Evolutionary conservation across 2,888 invertebrate genomes (phyloP), one percentile per base, ranked within the genome.

Genomic region (Tridacna crocea): DNA sequence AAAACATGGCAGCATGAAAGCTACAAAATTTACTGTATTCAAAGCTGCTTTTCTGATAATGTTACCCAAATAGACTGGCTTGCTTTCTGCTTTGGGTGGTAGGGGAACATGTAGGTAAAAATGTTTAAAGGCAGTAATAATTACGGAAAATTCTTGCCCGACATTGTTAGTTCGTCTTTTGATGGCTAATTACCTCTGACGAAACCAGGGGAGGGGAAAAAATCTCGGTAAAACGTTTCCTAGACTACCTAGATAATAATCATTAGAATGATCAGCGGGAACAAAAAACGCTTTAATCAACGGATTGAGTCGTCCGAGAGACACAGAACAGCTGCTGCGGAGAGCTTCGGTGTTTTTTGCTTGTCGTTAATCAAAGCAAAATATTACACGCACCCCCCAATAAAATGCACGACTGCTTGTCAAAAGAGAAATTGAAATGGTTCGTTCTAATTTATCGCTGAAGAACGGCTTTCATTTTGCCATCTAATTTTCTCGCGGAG

Each of bases 351-450:
- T 27, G 68, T 68, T 68, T 48, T 46, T 70, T 48, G 22, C 22
- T 22, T 24, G 63, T 74, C 60, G 46, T 27, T 74, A 74, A 74
- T 74, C 74, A 27, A 74, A 74, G 61, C 61, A 61, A 74, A 70
- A 60, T 74, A 60, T 60, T 63, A 74, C 74, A 74, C 61, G 74
- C 61, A 26, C 60, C n/a, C 61, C 15, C 61, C 46, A 74, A 74
- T 74, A 74, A 74, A 74, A 60, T 60, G 74, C 60, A 74, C 61
- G 74, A 36, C 58, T 73, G 17, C 27, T 22, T 46, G 73, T 73
- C 73, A 73, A 73, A 73, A 36, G 73, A 55, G 73, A 73, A 73
- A 70, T 70, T 70, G 70, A 70, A 70, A 70, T 70, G 70, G 70
- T 15, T 70, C 51, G 70, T 51, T 15, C 70, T 70, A 51, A 70